Percentiles rank a stretch among this genome's conserved stretches.
Evolutionary conservation across 2,888 invertebrate species (phyloP).

Genomic region (Caradrina kadenii): DNA sequence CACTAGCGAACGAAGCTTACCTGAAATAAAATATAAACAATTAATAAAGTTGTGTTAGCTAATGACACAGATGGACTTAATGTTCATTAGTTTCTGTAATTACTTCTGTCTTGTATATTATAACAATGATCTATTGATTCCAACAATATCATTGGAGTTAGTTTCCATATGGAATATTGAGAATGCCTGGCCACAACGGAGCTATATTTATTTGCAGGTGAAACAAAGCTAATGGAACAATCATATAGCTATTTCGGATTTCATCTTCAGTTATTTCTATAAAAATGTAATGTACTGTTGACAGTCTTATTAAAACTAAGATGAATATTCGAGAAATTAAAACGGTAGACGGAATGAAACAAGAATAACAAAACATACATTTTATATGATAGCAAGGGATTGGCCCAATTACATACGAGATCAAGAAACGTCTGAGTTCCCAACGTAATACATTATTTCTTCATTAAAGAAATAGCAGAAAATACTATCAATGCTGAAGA

Average conservation of each 20-base stretch:
- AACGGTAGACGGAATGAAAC: too few species aligned
- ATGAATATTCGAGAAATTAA: background rate
- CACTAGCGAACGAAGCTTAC: slow-evolving; percentile 64
- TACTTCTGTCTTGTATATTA: slow-evolving; percentile 15
- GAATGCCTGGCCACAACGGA: slow-evolving; percentile 12
- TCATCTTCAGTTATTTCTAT: too few species aligned
- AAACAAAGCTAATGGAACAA: slow-evolving; percentile 10
- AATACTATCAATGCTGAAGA: background rate
- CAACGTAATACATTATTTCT: background rate
- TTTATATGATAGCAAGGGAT: background rate
- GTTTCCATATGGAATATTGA: slow-evolving; percentile 21
- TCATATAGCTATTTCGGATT: too few species aligned
- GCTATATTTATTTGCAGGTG: slow-evolving; percentile 18
- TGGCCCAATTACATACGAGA: background rate
- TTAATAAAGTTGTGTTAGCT: slow-evolving; percentile 38
- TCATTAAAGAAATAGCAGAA: background rate
- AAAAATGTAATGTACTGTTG: too few species aligned
- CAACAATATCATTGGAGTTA: slow-evolving; percentile 21
- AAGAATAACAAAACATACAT: background rate
- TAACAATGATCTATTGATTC: slow-evolving; percentile 43
- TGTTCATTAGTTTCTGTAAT: slow-evolving; percentile 26
- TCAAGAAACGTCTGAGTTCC: background rate
- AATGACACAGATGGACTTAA: slow-evolving; percentile 8
- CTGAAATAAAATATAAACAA: slow-evolving; percentile 65
- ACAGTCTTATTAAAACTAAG: too few species aligned